phyloP scores from a whole-genome alignment of 2,888 invertebrate species.

The Scaptomyza cyrtandrae region DNA sequence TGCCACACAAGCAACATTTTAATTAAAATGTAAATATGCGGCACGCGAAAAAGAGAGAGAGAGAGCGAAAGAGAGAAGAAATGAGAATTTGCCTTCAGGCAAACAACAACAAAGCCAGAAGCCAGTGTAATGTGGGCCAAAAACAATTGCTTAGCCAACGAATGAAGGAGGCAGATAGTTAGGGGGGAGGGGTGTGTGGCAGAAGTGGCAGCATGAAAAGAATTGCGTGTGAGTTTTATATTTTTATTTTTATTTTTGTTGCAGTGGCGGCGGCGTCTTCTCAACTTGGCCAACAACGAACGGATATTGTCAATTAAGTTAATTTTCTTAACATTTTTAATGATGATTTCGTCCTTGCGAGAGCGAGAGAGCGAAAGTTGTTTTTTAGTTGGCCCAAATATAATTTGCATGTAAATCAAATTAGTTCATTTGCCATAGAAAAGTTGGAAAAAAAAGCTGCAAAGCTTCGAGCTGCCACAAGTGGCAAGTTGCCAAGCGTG shows the following conservation, averaged over 20 bases:
- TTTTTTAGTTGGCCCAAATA: conserved; percentile 49
- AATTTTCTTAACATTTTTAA: conserved; percentile 56
- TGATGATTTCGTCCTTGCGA: conserved; percentile 22
- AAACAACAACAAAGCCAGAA: conserved; percentile 5
- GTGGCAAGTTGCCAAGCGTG: conserved; percentile 46
- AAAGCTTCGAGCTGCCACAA: conserved; percentile 36
- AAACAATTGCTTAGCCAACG: conserved; percentile 32
- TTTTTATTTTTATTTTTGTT: background rate
- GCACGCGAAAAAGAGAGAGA: conserved; percentile 33
- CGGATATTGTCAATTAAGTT: conserved; percentile 60
- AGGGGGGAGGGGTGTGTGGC: background rate
- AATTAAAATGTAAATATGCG: conserved; percentile 78
- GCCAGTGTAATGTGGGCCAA: conserved; percentile 43
- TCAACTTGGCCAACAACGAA: conserved; percentile 16
- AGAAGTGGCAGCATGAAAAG: conserved; percentile 1
- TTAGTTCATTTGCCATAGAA: conserved; percentile 54
- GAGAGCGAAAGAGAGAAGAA: background rate
- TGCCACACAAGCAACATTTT: conserved; percentile 62
- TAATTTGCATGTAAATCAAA: conserved; percentile 73
- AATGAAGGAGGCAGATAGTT: background rate
- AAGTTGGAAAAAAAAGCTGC: background rate
- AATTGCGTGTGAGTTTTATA: conserved; percentile 29
- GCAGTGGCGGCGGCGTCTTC: background rate
- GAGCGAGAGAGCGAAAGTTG: conserved; percentile 11
- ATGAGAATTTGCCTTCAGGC: background rate